Evolutionary conservation across 1,140 invertebrate genomes (phyloP).

Genomic region (Chrysomallon squamiferum): DNA sequence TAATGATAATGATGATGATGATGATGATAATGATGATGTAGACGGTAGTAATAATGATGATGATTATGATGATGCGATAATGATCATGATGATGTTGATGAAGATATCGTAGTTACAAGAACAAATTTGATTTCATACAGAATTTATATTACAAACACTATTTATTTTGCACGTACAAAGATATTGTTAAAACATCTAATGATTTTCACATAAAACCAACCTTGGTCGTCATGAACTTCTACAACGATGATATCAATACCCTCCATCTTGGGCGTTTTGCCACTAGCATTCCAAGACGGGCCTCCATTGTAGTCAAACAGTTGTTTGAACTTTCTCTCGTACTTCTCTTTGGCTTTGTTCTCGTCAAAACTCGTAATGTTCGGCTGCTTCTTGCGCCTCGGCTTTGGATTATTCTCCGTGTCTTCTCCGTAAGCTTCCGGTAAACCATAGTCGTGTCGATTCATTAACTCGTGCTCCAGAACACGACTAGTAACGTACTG

Average conservation of each 20-base stretch:
- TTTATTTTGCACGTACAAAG: no score
- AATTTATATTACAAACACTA: no score
- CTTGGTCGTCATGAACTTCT: conserved; percentile 26
- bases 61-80: no score
- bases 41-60: no score
- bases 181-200: no score
- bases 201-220: conserved; percentile 24
- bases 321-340: conserved; percentile 29
- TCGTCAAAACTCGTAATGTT: conserved; percentile 11
- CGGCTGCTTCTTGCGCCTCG: conserved; percentile 28
- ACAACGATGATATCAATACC: conserved; percentile 42
- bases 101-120: no score
- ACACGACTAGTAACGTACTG: conserved; percentile 48
- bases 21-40: no score
- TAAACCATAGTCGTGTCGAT: conserved; percentile 40
- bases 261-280: conserved; percentile 46
- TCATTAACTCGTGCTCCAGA: conserved; percentile 43
- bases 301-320: conserved; percentile 35
- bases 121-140: no score
- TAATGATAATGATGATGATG: no score
- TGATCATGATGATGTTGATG: no score
- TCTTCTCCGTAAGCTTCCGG: conserved; percentile 29
- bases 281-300: conserved; percentile 11
- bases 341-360: conserved; percentile 17
- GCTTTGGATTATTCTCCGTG: conserved; percentile 23